Percentiles rank a stretch among this genome's conserved stretches.
Evolutionary conservation across 2,113 vertebrate genomes (phyloP).

Genomic region (Lamprotornis superbus): DNA sequence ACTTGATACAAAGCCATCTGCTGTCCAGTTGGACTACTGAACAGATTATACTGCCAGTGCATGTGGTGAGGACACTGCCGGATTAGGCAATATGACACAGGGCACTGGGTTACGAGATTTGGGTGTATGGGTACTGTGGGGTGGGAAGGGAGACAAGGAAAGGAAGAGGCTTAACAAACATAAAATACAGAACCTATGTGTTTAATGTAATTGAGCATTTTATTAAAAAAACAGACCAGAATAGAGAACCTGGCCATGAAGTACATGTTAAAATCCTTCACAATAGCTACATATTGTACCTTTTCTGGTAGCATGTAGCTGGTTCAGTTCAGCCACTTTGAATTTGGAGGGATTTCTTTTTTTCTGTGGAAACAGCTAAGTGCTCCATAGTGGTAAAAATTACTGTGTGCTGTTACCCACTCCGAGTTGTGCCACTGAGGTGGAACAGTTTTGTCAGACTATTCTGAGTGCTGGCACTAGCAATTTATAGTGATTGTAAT

Average conservation of each 20-base stretch:
- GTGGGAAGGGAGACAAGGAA: not conserved
- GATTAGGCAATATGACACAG: constrained; percentile 34
- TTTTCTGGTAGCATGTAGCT: accelerated
- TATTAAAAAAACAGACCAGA: not conserved
- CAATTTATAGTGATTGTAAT: not conserved
- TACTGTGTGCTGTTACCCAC: not conserved
- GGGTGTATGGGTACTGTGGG: not conserved
- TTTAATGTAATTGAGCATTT: not conserved
- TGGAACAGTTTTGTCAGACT: not conserved
- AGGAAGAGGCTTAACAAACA: not conserved
- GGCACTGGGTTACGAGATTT: constrained; percentile 15
- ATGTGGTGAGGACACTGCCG: not conserved
- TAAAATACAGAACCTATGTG: not conserved
- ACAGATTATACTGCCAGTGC: constrained; percentile 36
- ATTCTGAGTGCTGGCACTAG: not conserved
- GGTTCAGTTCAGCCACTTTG: not conserved
- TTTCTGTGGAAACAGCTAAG: not conserved
- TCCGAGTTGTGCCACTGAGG: not conserved
- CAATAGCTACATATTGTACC: accelerated
- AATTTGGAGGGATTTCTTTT: not conserved
- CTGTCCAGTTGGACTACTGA: constrained; percentile 31
- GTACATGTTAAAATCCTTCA: not conserved
- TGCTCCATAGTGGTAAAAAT: not conserved
- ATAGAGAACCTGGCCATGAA: not conserved
- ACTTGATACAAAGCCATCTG: constrained; percentile 57